Conservation (phyloP, 2,797 vertebrate genomes). For the Schizopygopsis malacanthus region DNA sequence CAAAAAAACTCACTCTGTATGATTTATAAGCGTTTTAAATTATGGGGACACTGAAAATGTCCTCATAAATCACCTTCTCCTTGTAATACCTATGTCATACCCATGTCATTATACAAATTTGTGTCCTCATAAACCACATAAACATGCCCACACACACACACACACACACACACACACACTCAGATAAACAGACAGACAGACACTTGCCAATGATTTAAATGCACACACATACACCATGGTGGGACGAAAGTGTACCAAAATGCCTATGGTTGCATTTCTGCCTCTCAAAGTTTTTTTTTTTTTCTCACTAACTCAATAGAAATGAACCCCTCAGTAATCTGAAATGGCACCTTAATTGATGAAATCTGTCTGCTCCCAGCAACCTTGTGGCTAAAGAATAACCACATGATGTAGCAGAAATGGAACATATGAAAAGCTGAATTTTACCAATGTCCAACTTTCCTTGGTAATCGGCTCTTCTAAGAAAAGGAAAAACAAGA, state of each 20-base stretch:
- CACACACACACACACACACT: not conserved
- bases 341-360: constrained; percentile 69
- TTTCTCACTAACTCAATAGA: constrained; percentile 8
- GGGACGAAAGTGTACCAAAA: constrained; percentile 9
- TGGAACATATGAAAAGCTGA: constrained; percentile 75
- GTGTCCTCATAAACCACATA: not conserved
- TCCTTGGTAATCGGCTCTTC: constrained; percentile 66
- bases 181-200: too few species aligned
- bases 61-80: too few species aligned
- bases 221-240: constrained; percentile 28
- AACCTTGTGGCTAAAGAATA: constrained; percentile 63
- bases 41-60: too few species aligned
- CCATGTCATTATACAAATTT: too few species aligned
- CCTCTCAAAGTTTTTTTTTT: not conserved
- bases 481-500: constrained; percentile 67
- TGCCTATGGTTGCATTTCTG: constrained; percentile 17
- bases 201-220: constrained; percentile 17
- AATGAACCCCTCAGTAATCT: constrained; percentile 38
- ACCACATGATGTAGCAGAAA: constrained; percentile 70
- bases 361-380: constrained; percentile 62
- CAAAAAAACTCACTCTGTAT: too few species aligned
- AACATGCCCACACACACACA: constrained; percentile 25
- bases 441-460: constrained; percentile 76
- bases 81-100: too few species aligned
- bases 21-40: too few species aligned